Percentiles rank a stretch among this genome's conserved stretches.
Evolutionary conservation across 35 echinoderm and acorn worm genomes (phyloP).

Genomic region (Diadema setosum): DNA sequence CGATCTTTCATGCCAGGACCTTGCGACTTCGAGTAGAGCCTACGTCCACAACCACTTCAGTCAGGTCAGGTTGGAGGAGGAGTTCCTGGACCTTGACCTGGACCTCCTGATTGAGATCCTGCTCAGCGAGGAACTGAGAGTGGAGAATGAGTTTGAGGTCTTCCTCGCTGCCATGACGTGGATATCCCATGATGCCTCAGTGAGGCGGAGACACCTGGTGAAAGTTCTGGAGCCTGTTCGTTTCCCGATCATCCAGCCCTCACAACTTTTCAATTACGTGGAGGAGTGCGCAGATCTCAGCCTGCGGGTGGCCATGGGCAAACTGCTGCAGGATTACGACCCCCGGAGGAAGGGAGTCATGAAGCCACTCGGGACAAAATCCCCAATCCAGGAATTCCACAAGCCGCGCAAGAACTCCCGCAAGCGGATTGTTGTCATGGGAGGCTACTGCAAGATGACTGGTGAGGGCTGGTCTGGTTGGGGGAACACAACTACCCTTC

Average conservation of each 20-base stretch:
- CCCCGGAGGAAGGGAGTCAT: slow-evolving; percentile 30
- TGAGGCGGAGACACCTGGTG: slow-evolving; percentile 59
- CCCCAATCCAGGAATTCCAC: background rate
- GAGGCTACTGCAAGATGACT: slow-evolving; percentile 68
- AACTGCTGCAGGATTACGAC: slow-evolving; percentile 73
- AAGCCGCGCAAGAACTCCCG: slow-evolving; percentile 70
- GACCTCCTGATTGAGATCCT: slow-evolving; percentile 41
- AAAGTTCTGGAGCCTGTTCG: slow-evolving; percentile 69
- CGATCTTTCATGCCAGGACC: slow-evolving; percentile 49
- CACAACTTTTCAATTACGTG: slow-evolving; percentile 66
- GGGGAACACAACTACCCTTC: slow-evolving; percentile 57
- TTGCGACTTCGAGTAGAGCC: slow-evolving; percentile 12
- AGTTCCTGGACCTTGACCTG: slow-evolving; percentile 53
- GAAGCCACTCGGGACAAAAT: background rate
- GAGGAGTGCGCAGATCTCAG: slow-evolving; percentile 75
- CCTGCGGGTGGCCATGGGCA: slow-evolving; percentile 61
- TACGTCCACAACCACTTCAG: slow-evolving; percentile 57
- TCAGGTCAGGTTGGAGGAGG: slow-evolving; percentile 60
- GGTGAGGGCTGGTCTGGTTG: slow-evolving; percentile 56
- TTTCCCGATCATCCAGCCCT: slow-evolving; percentile 68
- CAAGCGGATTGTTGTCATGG: slow-evolving; percentile 72
- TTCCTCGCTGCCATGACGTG: slow-evolving; percentile 75
- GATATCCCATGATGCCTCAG: slow-evolving; percentile 67
- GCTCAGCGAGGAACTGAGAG: slow-evolving; percentile 60
- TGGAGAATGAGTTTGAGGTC: slow-evolving; percentile 92